A percentile compares a stretch with the other conserved stretches of the same genome.
phyloP scores from a whole-genome alignment of 2,797 vertebrate genomes.

The Dendrocincla tyrannina region DNA sequence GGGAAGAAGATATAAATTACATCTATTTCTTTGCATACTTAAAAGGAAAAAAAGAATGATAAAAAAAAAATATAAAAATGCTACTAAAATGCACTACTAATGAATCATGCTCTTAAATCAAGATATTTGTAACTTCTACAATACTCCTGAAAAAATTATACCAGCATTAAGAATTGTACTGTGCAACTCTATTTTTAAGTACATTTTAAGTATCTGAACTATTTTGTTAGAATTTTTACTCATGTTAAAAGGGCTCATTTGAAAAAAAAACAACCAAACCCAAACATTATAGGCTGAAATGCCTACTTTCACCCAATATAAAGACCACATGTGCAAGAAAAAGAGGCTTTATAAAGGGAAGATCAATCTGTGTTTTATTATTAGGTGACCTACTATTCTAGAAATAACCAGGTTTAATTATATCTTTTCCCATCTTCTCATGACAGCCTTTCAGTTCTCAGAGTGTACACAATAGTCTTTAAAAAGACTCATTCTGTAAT shows the following conservation, averaged over 20 bases:
- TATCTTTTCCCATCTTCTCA: neutral
- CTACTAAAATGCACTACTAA: neutral
- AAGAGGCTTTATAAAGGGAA: neutral
- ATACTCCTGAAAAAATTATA: neutral
- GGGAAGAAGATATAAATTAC: neutral
- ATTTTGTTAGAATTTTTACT: neutral
- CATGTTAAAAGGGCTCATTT: neutral
- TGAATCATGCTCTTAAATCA: neutral
- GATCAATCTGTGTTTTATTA: neutral
- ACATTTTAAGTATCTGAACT: neutral
- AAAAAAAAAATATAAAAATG: neutral
- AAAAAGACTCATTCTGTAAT: neutral
- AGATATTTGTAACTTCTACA: neutral
- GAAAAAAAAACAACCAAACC: neutral
- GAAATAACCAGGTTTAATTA: slow-evolving; percentile 19
- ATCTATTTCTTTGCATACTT: neutral
- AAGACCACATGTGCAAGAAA: neutral
- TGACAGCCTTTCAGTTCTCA: neutral
- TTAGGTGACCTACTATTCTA: neutral
- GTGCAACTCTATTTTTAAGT: neutral
- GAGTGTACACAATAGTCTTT: neutral
- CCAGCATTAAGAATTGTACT: neutral
- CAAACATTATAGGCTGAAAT: neutral
- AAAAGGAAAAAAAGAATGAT: neutral
- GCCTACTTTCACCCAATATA: neutral